Evolutionary conservation across 1,140 invertebrate species (phyloP), one percentile per base, ranked within the genome.

Genomic region (Calycopis cecrops): DNA sequence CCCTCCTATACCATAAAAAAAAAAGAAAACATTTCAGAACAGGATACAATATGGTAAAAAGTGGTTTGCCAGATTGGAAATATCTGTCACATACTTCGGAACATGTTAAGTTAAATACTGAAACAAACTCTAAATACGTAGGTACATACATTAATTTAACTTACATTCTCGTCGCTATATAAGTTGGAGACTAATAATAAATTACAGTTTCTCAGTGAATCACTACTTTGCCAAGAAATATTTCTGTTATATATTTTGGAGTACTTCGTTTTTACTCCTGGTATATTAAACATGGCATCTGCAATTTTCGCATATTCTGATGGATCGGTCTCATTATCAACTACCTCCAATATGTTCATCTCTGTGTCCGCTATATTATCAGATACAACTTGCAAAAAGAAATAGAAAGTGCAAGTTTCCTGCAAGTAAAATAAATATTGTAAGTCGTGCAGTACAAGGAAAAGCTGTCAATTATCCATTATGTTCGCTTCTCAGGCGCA

Each of bases 361-460:
- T 14, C 34, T 9, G 44, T 38, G 35, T 52, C 47, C 21, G 44
- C 52, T 12, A 21, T 35, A 4, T 58, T 58, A 2, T 58, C 56
- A 35, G 49, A 38, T 14, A 35, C 40, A n/a, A 35, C 17, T 57
- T 57, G 56, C 12, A 57, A 37, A 34, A 51, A 57, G 1, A 51
- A 16, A 28, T 44, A 28, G 14, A 52, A 33, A 10, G 49, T 8
- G 2, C 38, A 28, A 21, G 10, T 12, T n/a, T 57, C 56, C 56
- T 57, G n/a, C n/a, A n/a, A n/a, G n/a, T n/a, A n/a, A 16, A 21
- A 35, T 50, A 48, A 9, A 35, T 38, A n/a, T 48, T 11, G n/a
- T n/a, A n/a, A n/a, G n/a, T n/a, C n/a, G n/a, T n/a, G n/a, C n/a
- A n/a, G n/a, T n/a, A n/a, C n/a, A n/a, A n/a, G n/a, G n/a, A n/a